Percentiles rank a stretch among this genome's conserved stretches.
Evolutionary conservation across 2,888 invertebrate species (phyloP).

Genomic region (Bibio marci): DNA sequence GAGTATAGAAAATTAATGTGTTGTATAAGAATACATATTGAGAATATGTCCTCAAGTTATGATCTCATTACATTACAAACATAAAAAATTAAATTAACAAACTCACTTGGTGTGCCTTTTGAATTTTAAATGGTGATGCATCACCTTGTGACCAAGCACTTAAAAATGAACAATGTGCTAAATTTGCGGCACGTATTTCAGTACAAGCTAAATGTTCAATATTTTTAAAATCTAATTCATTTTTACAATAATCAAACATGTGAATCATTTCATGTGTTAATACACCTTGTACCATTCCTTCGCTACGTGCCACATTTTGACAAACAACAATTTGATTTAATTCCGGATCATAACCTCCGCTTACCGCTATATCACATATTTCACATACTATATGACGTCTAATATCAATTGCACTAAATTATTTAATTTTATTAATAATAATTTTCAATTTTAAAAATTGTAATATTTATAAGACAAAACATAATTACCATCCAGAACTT

Average conservation of each 20-base stretch:
- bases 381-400: constrained; percentile 85
- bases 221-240: constrained; percentile 75
- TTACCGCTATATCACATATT: constrained; percentile 65
- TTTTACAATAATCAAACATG: constrained; percentile 88
- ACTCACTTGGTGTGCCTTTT: constrained; percentile 57
- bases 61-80: too few species aligned
- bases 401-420: constrained; percentile 60
- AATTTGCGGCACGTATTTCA: constrained; percentile 86
- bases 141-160: constrained; percentile 65
- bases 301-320: constrained; percentile 58
- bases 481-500: constrained; percentile 54
- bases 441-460: too few species aligned
- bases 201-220: constrained; percentile 88
- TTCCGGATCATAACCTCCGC: constrained; percentile 79
- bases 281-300: constrained; percentile 59
- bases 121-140: constrained; percentile 52
- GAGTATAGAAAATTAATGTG: too few species aligned
- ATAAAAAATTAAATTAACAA: too few species aligned
- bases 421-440: not conserved
- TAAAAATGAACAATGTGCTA: constrained; percentile 79
- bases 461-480: too few species aligned
- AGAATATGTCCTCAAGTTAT: too few species aligned
- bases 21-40: too few species aligned
- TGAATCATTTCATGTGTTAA: constrained; percentile 88
- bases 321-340: constrained; percentile 81